A percentile compares a stretch with the other conserved stretches of the same genome.
Evolutionary conservation across 2,888 invertebrate genomes (phyloP).

Genomic region (Mantis religiosa): DNA sequence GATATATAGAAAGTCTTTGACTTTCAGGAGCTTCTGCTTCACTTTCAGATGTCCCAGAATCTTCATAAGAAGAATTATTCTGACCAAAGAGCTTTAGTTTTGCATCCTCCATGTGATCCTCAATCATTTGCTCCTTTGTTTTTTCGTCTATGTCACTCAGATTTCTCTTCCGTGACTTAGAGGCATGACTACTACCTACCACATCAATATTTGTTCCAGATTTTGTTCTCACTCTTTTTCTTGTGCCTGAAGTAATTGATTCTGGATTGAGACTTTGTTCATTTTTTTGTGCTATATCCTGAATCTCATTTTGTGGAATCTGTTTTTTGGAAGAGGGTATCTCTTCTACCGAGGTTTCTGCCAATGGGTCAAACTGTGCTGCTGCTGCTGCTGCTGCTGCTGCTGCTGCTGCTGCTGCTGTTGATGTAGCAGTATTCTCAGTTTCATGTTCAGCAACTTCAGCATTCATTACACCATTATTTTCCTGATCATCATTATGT

Average conservation of each 20-base stretch:
- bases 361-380: not conserved
- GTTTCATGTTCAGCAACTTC: not conserved
- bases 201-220: not conserved
- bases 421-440: not conserved
- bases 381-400: not conserved
- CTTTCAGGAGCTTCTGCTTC: not conserved
- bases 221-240: not conserved
- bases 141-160: not conserved
- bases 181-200: not conserved
- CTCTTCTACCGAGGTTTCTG: not conserved
- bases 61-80: not conserved
- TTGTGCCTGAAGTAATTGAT: not conserved
- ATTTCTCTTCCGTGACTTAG: not conserved
- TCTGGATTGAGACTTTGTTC: not conserved
- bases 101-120: not conserved
- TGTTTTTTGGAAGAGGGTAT: not conserved
- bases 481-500: not conserved
- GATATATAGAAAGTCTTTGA: not conserved
- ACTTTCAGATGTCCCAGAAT: not conserved
- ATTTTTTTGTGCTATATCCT: not conserved
- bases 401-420: not conserved
- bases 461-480: not conserved
- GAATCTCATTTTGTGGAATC: not conserved
- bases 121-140: not conserved
- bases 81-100: not conserved